These are phyloP conservation scores for Tiaroga cobitis DNA, from an alignment of 2,797 vertebrate species.

Conservation along the genomic window DNA sequence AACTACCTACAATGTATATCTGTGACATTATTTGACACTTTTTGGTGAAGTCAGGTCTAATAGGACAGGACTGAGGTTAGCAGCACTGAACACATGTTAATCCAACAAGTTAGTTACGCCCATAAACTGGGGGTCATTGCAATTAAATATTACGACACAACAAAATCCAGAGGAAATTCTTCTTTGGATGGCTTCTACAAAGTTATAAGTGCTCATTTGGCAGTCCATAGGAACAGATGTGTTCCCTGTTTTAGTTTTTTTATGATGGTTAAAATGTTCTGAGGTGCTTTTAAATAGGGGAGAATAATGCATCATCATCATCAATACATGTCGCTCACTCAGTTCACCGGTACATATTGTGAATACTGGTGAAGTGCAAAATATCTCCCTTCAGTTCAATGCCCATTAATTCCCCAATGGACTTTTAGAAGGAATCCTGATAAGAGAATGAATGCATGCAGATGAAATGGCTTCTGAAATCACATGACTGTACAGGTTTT, in stretches of 20 bases:
- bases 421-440: conserved; percentile 24
- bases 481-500: conserved; percentile 91
- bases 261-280: neutral
- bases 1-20: neutral
- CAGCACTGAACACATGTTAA: neutral
- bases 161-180: neutral
- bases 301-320: conserved; percentile 36
- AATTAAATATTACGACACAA: neutral
- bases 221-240: conserved; percentile 23
- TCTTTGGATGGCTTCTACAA: conserved; percentile 4
- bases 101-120: conserved; percentile 13
- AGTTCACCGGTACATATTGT: neutral
- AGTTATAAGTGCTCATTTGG: neutral
- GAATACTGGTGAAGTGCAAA: conserved; percentile 46
- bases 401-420: neutral
- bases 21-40: conserved; percentile 12
- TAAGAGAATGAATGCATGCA: conserved; percentile 24
- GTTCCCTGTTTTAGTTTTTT: conserved; percentile 17
- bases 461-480: conserved; percentile 52
- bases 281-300: conserved; percentile 17
- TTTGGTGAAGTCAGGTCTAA: conserved; percentile 19
- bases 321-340: conserved; percentile 29
- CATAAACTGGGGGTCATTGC: neutral
- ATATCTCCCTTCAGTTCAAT: conserved; percentile 19
- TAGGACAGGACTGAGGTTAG: conserved; percentile 5